Conservation (phyloP, 2,113 vertebrate genomes). For the Felis chaus region DNA sequence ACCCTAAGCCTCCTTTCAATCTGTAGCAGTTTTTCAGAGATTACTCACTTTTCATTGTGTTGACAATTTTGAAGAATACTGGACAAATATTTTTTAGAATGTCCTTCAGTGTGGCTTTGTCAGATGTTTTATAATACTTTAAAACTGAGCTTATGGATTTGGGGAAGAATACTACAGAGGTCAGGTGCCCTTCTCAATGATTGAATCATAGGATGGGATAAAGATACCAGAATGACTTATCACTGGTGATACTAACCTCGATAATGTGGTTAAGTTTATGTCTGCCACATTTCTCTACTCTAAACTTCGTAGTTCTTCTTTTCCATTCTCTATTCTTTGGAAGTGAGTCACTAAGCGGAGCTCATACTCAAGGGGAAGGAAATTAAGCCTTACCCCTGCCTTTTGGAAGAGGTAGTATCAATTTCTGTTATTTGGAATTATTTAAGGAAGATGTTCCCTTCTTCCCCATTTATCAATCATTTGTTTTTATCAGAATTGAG, state of each 20-base stretch:
- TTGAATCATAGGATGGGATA: neutral
- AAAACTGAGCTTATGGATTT: neutral
- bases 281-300: neutral
- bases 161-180: neutral
- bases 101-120: neutral
- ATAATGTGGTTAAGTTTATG: neutral
- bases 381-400: neutral
- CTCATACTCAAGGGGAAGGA: neutral
- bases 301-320: slow-evolving; percentile 3
- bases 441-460: neutral
- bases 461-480: neutral
- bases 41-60: neutral
- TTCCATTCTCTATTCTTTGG: neutral
- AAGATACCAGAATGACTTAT: neutral
- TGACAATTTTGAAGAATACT: neutral
- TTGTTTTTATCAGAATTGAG: neutral
- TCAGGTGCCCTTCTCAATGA: neutral
- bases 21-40: neutral
- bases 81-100: neutral
- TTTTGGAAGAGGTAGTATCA: neutral
- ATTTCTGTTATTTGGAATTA: neutral
- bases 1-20: neutral
- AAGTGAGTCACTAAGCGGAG: neutral
- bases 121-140: neutral
- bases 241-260: neutral